These are phyloP conservation scores for Heterodera carotae DNA, from an alignment of 1,140 invertebrate genomes.

Conservation along the genomic window DNA sequence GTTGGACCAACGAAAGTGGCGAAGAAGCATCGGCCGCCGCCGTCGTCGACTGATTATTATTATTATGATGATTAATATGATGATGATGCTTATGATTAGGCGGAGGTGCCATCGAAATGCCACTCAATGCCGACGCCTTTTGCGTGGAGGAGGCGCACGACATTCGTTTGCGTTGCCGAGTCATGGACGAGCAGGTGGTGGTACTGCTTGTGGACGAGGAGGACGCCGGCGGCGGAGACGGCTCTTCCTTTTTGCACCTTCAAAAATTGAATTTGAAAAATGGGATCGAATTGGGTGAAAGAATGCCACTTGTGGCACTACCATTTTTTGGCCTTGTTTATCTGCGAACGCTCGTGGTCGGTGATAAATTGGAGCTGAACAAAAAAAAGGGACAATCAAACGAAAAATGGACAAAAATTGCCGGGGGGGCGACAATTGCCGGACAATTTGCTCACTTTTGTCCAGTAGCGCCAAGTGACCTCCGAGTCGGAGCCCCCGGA, in stretches of 20 bases:
- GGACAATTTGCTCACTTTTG: slow-evolving; percentile 16
- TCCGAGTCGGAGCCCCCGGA: slow-evolving; percentile 21
- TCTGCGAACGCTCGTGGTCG: slow-evolving; percentile 29
- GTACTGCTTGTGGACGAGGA: background rate
- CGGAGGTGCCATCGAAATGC: background rate
- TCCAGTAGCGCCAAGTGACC: slow-evolving; percentile 45
- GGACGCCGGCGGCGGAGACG: background rate
- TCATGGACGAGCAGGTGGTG: background rate
- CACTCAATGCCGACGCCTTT: no score
- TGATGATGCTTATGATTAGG: no score
- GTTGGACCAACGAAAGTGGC: slow-evolving; percentile 21
- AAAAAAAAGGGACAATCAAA: background rate
- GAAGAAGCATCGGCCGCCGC: background rate
- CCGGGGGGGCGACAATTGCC: no score
- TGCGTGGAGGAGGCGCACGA: no score
- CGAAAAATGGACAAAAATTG: no score
- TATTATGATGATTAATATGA: no score
- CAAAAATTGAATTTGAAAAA: background rate
- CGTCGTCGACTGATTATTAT: no score
- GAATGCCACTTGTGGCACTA: background rate
- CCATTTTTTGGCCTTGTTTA: slow-evolving; percentile 17
- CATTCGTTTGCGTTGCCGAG: background rate
- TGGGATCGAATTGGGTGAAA: background rate
- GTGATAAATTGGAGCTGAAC: slow-evolving; percentile 30
- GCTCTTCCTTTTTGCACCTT: slow-evolving; percentile 21